These are phyloP conservation scores for Glossophaga mutica DNA, from an alignment of 2,797 vertebrate genomes.

Conservation along the genomic window DNA sequence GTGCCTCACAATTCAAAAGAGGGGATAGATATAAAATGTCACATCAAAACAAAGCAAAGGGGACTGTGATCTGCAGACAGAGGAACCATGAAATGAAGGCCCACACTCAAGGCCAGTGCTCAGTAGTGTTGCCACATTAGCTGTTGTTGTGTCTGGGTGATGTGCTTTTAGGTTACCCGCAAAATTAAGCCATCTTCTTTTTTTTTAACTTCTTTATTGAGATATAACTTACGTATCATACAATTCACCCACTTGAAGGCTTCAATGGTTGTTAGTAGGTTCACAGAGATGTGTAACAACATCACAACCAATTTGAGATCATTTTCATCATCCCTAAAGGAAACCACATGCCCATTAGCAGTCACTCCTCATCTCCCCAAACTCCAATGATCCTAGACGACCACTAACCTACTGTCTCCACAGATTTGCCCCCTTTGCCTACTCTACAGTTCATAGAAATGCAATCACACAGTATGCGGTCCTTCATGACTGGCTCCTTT, in stretches of 20 bases:
- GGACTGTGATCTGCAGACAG: accelerated
- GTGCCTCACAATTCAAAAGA: neutral
- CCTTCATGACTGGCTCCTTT: neutral
- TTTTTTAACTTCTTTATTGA: neutral
- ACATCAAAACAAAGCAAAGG: neutral
- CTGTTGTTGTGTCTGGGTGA: neutral
- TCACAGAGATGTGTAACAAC: neutral
- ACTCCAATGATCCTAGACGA: neutral
- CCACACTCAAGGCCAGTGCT: accelerated
- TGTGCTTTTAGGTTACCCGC: neutral
- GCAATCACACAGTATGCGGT: neutral
- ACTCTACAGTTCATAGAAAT: neutral
- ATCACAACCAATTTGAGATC: neutral
- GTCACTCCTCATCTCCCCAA: neutral
- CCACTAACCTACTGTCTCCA: neutral
- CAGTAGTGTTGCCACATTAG: neutral
- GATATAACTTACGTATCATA: neutral
- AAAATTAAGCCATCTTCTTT: neutral
- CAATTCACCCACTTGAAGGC: neutral
- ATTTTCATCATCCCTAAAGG: neutral
- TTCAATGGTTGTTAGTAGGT: neutral
- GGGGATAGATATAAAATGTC: neutral
- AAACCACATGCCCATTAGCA: neutral
- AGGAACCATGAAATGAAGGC: neutral
- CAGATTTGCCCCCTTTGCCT: neutral